phyloP scores from a whole-genome alignment of 2,113 vertebrate species.

The Catharus minimus region DNA sequence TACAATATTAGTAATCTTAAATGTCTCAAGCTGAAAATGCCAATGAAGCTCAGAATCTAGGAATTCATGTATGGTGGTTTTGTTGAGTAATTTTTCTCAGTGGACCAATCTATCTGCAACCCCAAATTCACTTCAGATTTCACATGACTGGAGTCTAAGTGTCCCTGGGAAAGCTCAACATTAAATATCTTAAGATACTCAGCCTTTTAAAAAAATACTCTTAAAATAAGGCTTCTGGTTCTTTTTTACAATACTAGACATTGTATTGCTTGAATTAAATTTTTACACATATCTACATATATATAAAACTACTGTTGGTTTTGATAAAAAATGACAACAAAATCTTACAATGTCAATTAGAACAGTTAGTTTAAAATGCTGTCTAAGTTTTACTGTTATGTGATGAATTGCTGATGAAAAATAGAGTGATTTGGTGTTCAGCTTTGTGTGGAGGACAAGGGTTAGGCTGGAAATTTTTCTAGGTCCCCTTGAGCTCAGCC shows the following conservation, averaged over 20 bases:
- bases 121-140: constrained; percentile 2
- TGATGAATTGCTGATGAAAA: neutral
- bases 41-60: neutral
- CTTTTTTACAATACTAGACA: neutral
- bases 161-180: neutral
- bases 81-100: neutral
- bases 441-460: neutral
- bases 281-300: neutral
- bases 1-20: neutral
- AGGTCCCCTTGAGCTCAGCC: neutral
- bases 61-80: neutral
- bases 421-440: neutral
- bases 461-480: neutral
- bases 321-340: neutral
- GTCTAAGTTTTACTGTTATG: neutral
- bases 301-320: neutral
- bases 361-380: neutral
- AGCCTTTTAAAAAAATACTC: neutral
- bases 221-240: neutral
- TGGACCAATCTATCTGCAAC: neutral
- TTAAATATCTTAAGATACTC: neutral
- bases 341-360: neutral
- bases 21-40: neutral
- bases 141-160: neutral
- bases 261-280: neutral